phyloP scores from a whole-genome alignment of 2,113 vertebrate species.

The Cyprichromis sp. region DNA sequence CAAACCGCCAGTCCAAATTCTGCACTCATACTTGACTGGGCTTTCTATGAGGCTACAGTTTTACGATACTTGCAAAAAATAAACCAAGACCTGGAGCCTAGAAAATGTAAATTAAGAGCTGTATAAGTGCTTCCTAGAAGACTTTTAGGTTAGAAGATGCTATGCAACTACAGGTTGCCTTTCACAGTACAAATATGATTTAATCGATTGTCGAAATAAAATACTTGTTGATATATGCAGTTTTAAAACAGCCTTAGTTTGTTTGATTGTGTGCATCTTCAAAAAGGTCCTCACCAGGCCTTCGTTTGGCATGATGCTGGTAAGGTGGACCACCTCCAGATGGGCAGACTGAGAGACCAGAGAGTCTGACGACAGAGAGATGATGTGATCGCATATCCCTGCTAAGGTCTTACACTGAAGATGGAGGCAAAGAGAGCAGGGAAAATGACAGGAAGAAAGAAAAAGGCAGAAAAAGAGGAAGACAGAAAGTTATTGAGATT shows the following conservation, averaged over 20 bases:
- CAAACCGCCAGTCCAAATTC: background rate
- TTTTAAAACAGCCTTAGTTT: background rate
- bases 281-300: constrained; percentile 76
- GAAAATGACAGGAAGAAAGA: background rate
- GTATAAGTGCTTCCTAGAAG: background rate
- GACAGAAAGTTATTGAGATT: constrained; percentile 49
- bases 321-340: constrained; percentile 81
- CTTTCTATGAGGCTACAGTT: background rate
- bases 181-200: background rate
- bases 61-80: background rate
- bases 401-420: constrained; percentile 87
- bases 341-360: constrained; percentile 84
- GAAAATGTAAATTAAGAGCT: background rate
- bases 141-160: background rate
- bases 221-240: background rate
- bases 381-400: constrained; percentile 93
- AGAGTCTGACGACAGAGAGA: constrained; percentile 86
- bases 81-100: background rate
- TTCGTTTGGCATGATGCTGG: constrained; percentile 84
- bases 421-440: constrained; percentile 9
- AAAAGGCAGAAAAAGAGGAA: constrained; percentile 15
- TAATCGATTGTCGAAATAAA: background rate
- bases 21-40: background rate
- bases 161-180: background rate
- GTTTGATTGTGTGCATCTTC: background rate